Evolutionary conservation across 2,113 vertebrate species (phyloP), one percentile per base, ranked within the genome.

Genomic region (Laticauda laticaudata): DNA sequence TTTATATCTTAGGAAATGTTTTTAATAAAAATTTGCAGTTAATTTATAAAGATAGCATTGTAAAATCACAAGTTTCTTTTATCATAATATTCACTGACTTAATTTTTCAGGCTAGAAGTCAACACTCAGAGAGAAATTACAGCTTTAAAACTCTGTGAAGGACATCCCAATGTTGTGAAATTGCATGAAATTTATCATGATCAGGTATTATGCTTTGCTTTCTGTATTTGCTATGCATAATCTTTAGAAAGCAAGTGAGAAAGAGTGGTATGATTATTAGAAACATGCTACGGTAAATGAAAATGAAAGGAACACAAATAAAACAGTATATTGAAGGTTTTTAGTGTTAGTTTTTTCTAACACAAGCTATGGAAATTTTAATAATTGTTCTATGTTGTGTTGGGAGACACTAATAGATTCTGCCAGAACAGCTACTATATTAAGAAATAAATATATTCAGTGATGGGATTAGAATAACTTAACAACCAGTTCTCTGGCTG

Each of bases 141-240:
- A 4, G 99, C 99, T 88, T 97, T 99, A 96, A 99, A 98, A 94
- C 99, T 99, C 94, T 99, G 99, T 9, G 99, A 99, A 92, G 98
- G 98, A 94, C 99, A 99, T 95, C 99, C 99, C 1, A 99, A 99
- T 96, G 98, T 99, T n/a, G 99, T 99, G 97, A 99, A 99, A 96
- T 92, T 99, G 48, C 98, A 99, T 91, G 99, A 99, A 96, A 97
- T 99, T 92, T 99, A 98, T 97, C 99, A 99, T 59, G 99, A 99
- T 97, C 99, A 99, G 99, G 99, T 99, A 96, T 64, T 87, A 81
- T 81, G 75, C 34, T 81, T 81, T 39, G 15, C n/a, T 81, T 81
- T 81, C 34, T 81, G 6, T 15, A 26, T 55, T 89, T 55, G n/a
- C n/a, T 24, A 23, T 34, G 21, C 5, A 53, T 48, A n/a, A 56